Evolutionary conservation across 2,888 invertebrate genomes (phyloP).

Genomic region (Drosophila yooni): DNA sequence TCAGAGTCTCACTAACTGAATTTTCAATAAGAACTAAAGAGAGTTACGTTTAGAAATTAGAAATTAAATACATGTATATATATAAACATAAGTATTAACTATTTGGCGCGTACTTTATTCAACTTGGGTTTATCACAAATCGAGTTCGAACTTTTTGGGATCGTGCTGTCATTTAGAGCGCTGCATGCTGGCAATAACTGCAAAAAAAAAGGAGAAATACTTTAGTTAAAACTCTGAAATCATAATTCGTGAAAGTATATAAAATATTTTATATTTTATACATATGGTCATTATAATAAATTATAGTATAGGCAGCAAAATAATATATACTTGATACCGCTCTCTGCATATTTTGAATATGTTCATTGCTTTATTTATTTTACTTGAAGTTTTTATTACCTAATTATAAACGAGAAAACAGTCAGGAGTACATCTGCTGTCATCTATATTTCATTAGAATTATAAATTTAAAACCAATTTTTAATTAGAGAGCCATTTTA

Average conservation of each 20-base stretch:
- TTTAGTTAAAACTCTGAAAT: neutral
- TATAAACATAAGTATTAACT: conserved; percentile 13
- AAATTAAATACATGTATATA: conserved; percentile 9
- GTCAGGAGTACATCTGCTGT: neutral
- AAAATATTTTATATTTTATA: neutral
- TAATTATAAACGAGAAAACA: neutral
- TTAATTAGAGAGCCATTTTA: neutral
- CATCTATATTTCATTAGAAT: neutral
- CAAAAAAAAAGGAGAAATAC: conserved; percentile 37
- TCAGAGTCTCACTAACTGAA: conserved; percentile 54
- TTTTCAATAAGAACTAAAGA: conserved; percentile 42
- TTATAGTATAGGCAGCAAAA: neutral
- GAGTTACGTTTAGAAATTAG: conserved; percentile 36
- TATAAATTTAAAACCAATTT: neutral
- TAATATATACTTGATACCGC: neutral
- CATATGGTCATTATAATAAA: neutral
- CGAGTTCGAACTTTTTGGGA: conserved; percentile 70
- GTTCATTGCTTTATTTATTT: neutral
- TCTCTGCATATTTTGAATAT: neutral
- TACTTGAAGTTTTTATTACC: neutral
- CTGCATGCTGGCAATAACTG: conserved; percentile 77
- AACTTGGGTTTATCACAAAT: conserved; percentile 81
- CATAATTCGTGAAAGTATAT: neutral
- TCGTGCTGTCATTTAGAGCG: conserved; percentile 81
- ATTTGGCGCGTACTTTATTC: conserved; percentile 74